Evolutionary conservation across 2,113 vertebrate species (phyloP), one percentile per base, ranked within the genome.

Genomic region (Sapayoa aenigma): DNA sequence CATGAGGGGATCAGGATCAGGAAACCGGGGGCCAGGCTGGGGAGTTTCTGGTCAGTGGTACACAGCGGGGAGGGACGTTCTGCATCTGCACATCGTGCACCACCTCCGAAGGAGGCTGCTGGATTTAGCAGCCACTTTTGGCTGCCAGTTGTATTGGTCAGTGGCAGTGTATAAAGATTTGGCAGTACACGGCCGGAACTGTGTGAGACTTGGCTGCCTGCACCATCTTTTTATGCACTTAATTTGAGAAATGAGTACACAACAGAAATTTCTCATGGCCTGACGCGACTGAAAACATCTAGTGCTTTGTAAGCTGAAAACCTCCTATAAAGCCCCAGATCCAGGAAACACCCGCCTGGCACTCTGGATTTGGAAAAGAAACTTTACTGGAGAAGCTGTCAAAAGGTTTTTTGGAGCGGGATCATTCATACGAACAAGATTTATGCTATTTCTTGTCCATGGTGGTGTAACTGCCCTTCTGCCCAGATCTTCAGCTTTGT

Each of bases 171-270:
- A 30, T 84, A 72, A 94, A 79, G 52, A 50, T 72, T 77, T 90
- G 93, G 90, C 94, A 96, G 85, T 27, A 62, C 28, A 2, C 0
- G 2, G 82, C 58, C 19, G 50, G 85, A 94, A 92, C 94, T 93
- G 41, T 82, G 81, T 59, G 90, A 96, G 95, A 93, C 90, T 95
- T 96, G 95, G 95, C 94, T 95, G 88, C 94, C 74, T 73, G 88
- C 55, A 94, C 20, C 79, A 93, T 73, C 78, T 80, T 92, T 94
- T 96, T 86, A 88, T 83, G 90, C 76, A 90, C 65, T 95, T 93
- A 76, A 93, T 95, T 96, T 95, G 84, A 59, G 94, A 95, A 95
- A 85, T 85, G 78, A 92, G 84, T 86, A 74, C 83, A 84, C 1
- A 11, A 75, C 68, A 92, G 88, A 91, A 94, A 92, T 96, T 84